Conservation (phyloP, 2,888 invertebrate genomes). For the Eutolmus rufibarbis region DNA sequence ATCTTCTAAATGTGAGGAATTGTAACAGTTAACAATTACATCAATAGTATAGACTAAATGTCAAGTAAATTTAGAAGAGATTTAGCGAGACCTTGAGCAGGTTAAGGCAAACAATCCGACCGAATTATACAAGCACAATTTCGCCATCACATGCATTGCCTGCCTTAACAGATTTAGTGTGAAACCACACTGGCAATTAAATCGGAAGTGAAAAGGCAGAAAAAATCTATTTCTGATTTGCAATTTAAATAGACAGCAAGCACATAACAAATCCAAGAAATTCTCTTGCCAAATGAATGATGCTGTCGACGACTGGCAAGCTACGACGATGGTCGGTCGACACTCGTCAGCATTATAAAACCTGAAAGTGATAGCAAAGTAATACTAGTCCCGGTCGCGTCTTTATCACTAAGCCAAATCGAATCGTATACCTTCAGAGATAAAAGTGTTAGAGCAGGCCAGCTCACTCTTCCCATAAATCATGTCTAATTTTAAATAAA, state of each 20-base stretch:
- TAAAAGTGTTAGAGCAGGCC: not conserved
- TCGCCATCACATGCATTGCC: not conserved
- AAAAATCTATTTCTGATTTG: constrained; percentile 1
- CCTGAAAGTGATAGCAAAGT: constrained; percentile 11
- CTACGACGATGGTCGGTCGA: not conserved
- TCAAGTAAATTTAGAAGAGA: not conserved
- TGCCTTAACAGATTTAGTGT: not conserved
- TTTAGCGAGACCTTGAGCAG: not conserved
- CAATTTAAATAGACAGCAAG: not conserved
- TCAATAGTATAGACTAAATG: not conserved
- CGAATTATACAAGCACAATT: not conserved
- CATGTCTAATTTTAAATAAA: constrained; percentile 1
- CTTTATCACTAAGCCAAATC: constrained; percentile 1
- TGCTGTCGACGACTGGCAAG: not conserved
- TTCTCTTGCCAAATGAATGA: not conserved
- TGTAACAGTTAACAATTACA: not conserved
- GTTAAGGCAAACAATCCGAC: not conserved
- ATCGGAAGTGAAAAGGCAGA: not conserved
- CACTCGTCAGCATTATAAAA: not conserved
- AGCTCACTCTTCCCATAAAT: not conserved
- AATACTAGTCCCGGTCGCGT: not conserved
- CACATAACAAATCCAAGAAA: not conserved
- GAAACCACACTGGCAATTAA: not conserved
- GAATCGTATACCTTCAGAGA: not conserved
- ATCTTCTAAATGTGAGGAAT: not conserved